Conservation (phyloP, 2,113 vertebrate species). For the Scatophagus argus region DNA sequence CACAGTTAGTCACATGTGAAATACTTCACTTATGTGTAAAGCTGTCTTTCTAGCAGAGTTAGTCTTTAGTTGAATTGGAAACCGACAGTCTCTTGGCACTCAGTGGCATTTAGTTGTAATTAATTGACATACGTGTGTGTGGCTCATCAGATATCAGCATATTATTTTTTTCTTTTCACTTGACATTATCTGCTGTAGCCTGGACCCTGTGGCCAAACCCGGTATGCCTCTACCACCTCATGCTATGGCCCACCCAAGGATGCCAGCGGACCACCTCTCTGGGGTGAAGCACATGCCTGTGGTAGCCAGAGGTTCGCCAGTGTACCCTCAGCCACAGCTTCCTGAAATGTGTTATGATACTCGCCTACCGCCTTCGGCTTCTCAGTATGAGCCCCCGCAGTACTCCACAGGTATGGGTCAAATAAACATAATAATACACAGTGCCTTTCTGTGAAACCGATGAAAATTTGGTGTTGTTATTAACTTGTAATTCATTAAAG, state of each 20-base stretch:
- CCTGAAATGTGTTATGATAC: conserved; percentile 92
- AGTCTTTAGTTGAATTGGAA: not conserved
- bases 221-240: conserved; percentile 90
- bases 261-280: conserved; percentile 87
- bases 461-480: not conserved
- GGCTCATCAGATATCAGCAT: not conserved
- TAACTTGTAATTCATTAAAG: not conserved
- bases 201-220: conserved; percentile 89
- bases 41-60: not conserved
- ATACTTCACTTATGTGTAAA: not conserved
- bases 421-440: not conserved
- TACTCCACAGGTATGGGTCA: conserved; percentile 88
- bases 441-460: not conserved
- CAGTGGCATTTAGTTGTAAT: not conserved
- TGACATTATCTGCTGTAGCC: conserved; percentile 71
- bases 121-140: too few relatives aligned
- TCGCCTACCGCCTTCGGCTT: conserved; percentile 86
- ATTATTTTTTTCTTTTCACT: not conserved
- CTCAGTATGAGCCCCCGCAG: conserved; percentile 90
- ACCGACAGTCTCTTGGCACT: not conserved
- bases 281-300: conserved; percentile 91
- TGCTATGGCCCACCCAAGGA: conserved; percentile 84
- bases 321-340: conserved; percentile 86
- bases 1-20: too few relatives aligned
- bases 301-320: conserved; percentile 88